Evolutionary conservation across 2,888 invertebrate species (phyloP).

Genomic region (Pristionchus entomophagus): DNA sequence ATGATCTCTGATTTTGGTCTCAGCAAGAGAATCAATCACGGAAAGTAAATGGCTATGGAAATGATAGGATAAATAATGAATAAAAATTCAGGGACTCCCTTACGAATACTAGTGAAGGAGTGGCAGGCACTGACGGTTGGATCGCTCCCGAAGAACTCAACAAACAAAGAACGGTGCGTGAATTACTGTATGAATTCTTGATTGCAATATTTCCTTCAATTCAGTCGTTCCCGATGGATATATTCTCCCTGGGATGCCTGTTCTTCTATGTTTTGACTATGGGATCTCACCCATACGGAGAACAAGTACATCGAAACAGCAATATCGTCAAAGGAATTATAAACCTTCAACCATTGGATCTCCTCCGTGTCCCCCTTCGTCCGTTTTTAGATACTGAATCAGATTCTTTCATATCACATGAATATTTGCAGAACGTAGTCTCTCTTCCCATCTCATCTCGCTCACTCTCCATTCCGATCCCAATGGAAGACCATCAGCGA

Average conservation of each 20-base stretch:
- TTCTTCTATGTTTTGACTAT: slow-evolving; percentile 93
- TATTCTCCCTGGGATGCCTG: slow-evolving; percentile 96
- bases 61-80: slow-evolving; percentile 42
- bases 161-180: slow-evolving; percentile 55
- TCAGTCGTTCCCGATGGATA: slow-evolving; percentile 92
- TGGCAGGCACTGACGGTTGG: slow-evolving; percentile 95
- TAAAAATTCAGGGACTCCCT: slow-evolving; percentile 51
- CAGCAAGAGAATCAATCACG: slow-evolving; percentile 93
- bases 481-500: slow-evolving; percentile 86
- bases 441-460: slow-evolving; percentile 90
- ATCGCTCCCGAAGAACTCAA: slow-evolving; percentile 90
- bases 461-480: too few relatives aligned
- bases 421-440: slow-evolving; percentile 75
- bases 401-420: too few relatives aligned
- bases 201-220: background rate
- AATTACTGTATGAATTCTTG: background rate
- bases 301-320: slow-evolving; percentile 88
- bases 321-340: slow-evolving; percentile 85
- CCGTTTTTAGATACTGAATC: too few relatives aligned
- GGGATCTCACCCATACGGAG: slow-evolving; percentile 91
- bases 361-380: too few relatives aligned
- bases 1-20: slow-evolving; percentile 99
- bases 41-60: slow-evolving; percentile 85
- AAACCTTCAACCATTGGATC: too few relatives aligned
- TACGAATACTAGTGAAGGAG: slow-evolving; percentile 70